Evolutionary conservation across 2,888 invertebrate genomes (phyloP), one percentile per base, ranked within the genome.

Genomic region (Morinoia aosen): DNA sequence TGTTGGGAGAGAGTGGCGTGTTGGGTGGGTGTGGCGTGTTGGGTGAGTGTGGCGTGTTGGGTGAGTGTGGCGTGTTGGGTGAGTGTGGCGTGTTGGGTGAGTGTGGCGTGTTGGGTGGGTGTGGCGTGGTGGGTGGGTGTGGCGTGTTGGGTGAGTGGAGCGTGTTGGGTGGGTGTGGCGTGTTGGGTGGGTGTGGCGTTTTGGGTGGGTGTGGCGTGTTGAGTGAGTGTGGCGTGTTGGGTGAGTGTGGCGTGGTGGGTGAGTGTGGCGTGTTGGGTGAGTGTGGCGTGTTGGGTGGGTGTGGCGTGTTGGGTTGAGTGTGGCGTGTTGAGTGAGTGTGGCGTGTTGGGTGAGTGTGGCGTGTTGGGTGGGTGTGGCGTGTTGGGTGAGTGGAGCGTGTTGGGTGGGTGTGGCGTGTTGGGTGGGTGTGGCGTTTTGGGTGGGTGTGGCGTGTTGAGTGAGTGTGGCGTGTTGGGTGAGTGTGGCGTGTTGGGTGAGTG

Each of bases 391-490:
- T n/a, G n/a, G n/a, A n/a, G n/a, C n/a, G n/a, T n/a, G n/a, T n/a
- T n/a, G n/a, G n/a, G n/a, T n/a, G n/a, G n/a, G n/a, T n/a, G 97
- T 98, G 76, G 98, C 98, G 98, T 98, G 58, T 97, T 98, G 56
- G 98, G 98, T 95, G 97, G 97, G 97, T 97, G 96, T 56, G 39
- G 56, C 93, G 64, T 98, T 58, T 97, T 98, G 56, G 98, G 98
- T 95, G 97, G 97, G n/a, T n/a, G 97, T 98, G 76, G 98, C 98
- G 98, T 98, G 58, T 97, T 98, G 56, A 98, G 98, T 95, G 97
- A 97, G 97, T 97, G 96, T 56, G 39, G 56, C 93, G 64, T 98
- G 58, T 97, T 98, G 56, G 98, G 98, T 95, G 97, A 97, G n/a
- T n/a, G 97, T 98, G 76, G 98, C 98, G 98, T 98, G 58, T 97